Percentiles rank a stretch among this genome's conserved stretches.
These are phyloP conservation scores for Glandiceps talaboti DNA, from an alignment of 53 echinoderm and acorn worm species.

Conservation along the genomic window DNA sequence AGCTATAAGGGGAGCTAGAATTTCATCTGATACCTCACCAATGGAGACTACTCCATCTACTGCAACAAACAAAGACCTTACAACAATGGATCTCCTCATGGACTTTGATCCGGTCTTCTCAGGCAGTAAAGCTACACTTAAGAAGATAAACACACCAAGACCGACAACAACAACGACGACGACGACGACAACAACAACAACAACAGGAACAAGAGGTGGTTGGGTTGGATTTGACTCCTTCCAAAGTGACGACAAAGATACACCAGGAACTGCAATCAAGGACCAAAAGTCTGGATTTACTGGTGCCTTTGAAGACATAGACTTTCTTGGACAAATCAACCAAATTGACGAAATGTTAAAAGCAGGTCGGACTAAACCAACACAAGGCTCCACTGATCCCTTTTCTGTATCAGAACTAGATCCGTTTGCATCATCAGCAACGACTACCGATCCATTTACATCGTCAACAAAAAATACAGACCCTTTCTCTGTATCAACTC, in stretches of 20 bases:
- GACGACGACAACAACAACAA: background rate
- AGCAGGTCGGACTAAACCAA: too few relatives aligned
- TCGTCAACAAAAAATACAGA: background rate
- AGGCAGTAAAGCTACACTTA: background rate
- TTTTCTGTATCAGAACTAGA: too few relatives aligned
- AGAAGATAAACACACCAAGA: too few relatives aligned
- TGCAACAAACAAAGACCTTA: background rate
- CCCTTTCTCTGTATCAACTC: too few relatives aligned
- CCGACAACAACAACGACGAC: background rate
- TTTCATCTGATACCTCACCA: background rate
- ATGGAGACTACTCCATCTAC: background rate
- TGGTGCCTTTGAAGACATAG: too few relatives aligned
- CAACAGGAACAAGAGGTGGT: background rate
- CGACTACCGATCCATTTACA: background rate
- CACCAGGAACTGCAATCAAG: background rate
- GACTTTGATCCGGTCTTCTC: background rate
- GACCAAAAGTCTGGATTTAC: too few relatives aligned
- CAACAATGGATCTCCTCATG: too few relatives aligned
- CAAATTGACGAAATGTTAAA: too few relatives aligned
- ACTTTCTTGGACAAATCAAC: too few relatives aligned
- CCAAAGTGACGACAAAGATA: background rate
- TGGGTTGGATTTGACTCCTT: background rate
- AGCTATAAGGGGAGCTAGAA: background rate
- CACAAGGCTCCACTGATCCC: too few relatives aligned
- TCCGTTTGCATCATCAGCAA: background rate